Evolutionary conservation across 2,113 vertebrate genomes (phyloP), one percentile per base, ranked within the genome.

Genomic region (Pardalotus punctatus): DNA sequence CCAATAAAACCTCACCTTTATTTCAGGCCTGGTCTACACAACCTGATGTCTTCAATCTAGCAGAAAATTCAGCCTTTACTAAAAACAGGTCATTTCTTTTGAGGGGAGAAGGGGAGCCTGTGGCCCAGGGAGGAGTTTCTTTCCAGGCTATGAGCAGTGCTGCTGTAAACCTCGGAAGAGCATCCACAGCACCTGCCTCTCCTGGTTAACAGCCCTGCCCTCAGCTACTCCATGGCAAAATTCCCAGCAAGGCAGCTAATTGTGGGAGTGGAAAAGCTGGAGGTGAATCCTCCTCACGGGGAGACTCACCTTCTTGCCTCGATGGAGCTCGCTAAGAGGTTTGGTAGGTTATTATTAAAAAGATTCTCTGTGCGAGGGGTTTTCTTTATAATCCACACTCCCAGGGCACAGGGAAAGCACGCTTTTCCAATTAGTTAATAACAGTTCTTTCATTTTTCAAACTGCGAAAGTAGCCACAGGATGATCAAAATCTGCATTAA

Each of bases 41-140:
- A 31, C 24, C 50, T 28, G 60, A 64, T 70, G 17, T 14, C 86
- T 29, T 54, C 45, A 86, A 9, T 3, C 35, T 23, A 81, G 66
- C 57, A 79, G 65, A 43, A 88, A 96, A 72, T 20, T 62, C 73
- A 77, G 31, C 18, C n/a, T 82, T 69, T 50, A 25, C 36, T 54
- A 8, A 57, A 87, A 72, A 0, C 31, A 53, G 22, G 8, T 13
- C 3, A 43, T 56, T 60, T 58, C 24, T 54, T 70, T 18, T 2
- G 4, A 2, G 12, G 14, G 13, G 2, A 79, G 28, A 45, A 57
- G n/a, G 0, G 5, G 12, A 42, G 23, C 27, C 10, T 0, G 2
- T 14, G 42, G 31, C 23, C 10, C 5, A 40, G 40, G 45, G 21
- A 31, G 6, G 17, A 5, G 5, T 5, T 43, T 53, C 19, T 36